Evolutionary conservation across 1,140 invertebrate species (phyloP).

Genomic region (Chlorops oryzae): DNA sequence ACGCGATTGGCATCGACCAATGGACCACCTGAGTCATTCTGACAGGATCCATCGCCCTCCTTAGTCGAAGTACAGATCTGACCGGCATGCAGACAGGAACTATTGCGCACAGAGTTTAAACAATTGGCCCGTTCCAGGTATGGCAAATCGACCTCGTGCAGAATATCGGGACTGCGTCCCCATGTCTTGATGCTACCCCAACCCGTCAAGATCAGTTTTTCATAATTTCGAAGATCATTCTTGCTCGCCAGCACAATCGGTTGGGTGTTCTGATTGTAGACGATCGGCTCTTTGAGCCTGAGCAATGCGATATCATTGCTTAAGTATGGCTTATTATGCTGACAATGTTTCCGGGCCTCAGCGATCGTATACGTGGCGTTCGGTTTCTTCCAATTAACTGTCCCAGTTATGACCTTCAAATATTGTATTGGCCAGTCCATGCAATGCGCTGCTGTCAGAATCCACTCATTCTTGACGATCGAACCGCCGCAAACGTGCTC

Average conservation of each 20-base stretch:
- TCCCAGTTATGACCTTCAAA: slow-evolving; percentile 35
- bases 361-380: slow-evolving; percentile 30
- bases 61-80: slow-evolving; percentile 58
- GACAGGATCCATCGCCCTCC: slow-evolving; percentile 54
- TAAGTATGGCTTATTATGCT: slow-evolving; percentile 36
- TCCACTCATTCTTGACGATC: slow-evolving; percentile 38
- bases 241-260: slow-evolving; percentile 34
- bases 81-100: slow-evolving; percentile 26
- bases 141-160: slow-evolving; percentile 36
- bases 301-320: slow-evolving; percentile 53
- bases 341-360: slow-evolving; percentile 26
- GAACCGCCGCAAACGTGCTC: slow-evolving; percentile 49
- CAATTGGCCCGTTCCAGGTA: slow-evolving; percentile 27
- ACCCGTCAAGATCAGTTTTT: slow-evolving; percentile 49
- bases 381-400: slow-evolving; percentile 28
- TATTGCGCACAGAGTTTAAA: slow-evolving; percentile 18
- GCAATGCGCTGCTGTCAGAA: slow-evolving; percentile 50
- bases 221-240: slow-evolving; percentile 19
- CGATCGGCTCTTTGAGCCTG: slow-evolving; percentile 44
- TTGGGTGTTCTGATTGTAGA: slow-evolving; percentile 45
- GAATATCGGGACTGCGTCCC: slow-evolving; percentile 29
- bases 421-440: slow-evolving; percentile 40
- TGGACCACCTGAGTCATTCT: slow-evolving; percentile 51
- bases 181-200: slow-evolving; percentile 50
- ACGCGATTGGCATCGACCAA: slow-evolving; percentile 35